Evolutionary conservation across 2,113 vertebrate genomes (phyloP), one percentile per base, ranked within the genome.

Genomic region (Lophochroa leadbeateri): DNA sequence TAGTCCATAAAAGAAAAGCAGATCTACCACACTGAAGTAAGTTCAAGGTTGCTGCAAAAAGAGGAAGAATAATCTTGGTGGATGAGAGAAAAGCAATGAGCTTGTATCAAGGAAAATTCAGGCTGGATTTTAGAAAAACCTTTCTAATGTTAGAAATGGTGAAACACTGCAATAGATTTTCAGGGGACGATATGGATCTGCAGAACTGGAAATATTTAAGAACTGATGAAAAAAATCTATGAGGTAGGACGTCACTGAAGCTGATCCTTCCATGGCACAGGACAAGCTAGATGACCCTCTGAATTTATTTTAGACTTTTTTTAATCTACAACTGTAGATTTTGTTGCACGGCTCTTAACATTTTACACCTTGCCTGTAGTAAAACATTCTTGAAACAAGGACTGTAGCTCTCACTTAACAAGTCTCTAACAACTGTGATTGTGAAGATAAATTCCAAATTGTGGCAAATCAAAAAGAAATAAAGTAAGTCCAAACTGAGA

Each of bases 201-300:
- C 64, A 81, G 92, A 95, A 80, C 64, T 81, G 77, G 80, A 91
- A 95, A 86, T 84, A 64, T 75, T 90, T 71, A 81, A 88, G 80
- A 90, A 83, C 46, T 35, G 37, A 88, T 58, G 50, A 78, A 55
- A 39, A 90, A 85, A 83, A 78, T 74, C 44, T 41, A 19, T 70
- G 86, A 81, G 76, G 67, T 16, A 41, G 64, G 53, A 71, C n/a
- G 41, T 58, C 49, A 61, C 53, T 58, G 86, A 81, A 88, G 35
- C 33, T 12, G 5, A 63, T 75, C 39, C 50, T 14, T 11, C 43
- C 0, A 1, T 68, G 39, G 21, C 60, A 55, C 8, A 46, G 24
- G 72, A 70, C 43, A 67, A 86, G 28, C 13, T 70, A 67, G 55
- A 81, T 60, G 79, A 57, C 28, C 27, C 6, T 10, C 33, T 44